Evolutionary conservation across 2,797 vertebrate genomes (phyloP).

Genomic region (Cyclura pinguis): DNA sequence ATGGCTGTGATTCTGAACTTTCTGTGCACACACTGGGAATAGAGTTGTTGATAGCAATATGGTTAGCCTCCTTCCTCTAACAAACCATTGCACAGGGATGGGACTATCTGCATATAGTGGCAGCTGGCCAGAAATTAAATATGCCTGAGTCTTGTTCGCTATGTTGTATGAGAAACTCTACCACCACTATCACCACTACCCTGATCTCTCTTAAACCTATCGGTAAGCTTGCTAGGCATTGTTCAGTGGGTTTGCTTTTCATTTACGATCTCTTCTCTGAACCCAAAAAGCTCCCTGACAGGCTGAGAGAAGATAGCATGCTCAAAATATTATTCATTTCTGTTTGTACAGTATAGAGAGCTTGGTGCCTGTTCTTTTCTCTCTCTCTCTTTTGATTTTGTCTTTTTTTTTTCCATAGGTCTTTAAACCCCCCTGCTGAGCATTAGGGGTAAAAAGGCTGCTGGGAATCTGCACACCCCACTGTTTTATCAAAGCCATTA

Average conservation of each 20-base stretch:
- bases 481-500: conserved; percentile 53
- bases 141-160: neutral
- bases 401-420: conserved; percentile 20
- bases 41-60: too few species aligned
- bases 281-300: conserved; percentile 12
- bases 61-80: neutral
- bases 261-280: conserved; percentile 10
- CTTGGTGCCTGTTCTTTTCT: conserved; percentile 10
- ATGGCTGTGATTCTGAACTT: neutral
- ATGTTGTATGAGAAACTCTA: neutral
- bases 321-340: neutral
- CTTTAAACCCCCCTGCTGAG: conserved; percentile 27
- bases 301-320: conserved; percentile 29
- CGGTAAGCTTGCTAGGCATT: neutral
- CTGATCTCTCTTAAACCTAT: neutral
- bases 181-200: neutral
- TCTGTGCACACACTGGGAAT: neutral
- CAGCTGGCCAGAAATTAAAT: neutral
- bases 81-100: neutral
- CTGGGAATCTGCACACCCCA: conserved; percentile 25
- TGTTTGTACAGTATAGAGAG: conserved; percentile 23
- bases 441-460: conserved; percentile 12
- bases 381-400: too few species aligned
- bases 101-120: neutral
- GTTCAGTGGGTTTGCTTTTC: neutral